Percentiles rank a stretch among this genome's conserved stretches.
Evolutionary conservation across 1,140 invertebrate species (phyloP).

Genomic region (Hylaeus volcanicus): DNA sequence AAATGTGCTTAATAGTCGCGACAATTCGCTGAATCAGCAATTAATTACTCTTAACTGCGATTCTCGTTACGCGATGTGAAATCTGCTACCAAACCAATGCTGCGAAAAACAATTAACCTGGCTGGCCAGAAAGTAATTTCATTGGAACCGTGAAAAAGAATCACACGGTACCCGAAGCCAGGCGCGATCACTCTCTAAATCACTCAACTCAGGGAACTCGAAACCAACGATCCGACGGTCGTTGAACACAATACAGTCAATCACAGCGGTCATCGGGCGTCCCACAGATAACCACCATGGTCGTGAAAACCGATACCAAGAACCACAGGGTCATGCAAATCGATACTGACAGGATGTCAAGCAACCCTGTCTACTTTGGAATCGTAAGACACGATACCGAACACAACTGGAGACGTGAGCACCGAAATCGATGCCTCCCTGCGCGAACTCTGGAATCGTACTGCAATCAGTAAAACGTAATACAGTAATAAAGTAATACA

Average conservation of each 20-base stretch:
- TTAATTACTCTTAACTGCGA: neutral
- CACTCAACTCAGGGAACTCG: neutral
- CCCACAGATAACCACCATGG: constrained; percentile 1
- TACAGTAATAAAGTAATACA: too few species aligned
- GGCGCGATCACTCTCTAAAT: neutral
- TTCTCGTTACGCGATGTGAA: too few species aligned
- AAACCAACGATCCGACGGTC: constrained; percentile 8
- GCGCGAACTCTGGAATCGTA: too few species aligned
- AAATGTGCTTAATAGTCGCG: neutral
- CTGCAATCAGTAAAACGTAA: too few species aligned
- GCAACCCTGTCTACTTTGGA: neutral
- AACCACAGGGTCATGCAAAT: neutral
- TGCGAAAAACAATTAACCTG: neutral
- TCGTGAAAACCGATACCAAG: neutral
- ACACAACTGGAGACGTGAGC: neutral
- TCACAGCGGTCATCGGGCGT: constrained; percentile 9
- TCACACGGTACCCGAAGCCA: too few species aligned
- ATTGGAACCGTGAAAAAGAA: neutral
- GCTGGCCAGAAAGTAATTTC: neutral
- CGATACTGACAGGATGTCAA: constrained; percentile 12
- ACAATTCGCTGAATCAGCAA: neutral
- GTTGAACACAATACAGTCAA: constrained; percentile 17
- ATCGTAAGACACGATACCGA: constrained; percentile 16
- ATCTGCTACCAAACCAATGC: neutral
- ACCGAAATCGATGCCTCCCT: neutral